Evolutionary conservation across 2,113 vertebrate genomes (phyloP), one percentile per base, ranked within the genome.

Genomic region (Electrona antarctica): DNA sequence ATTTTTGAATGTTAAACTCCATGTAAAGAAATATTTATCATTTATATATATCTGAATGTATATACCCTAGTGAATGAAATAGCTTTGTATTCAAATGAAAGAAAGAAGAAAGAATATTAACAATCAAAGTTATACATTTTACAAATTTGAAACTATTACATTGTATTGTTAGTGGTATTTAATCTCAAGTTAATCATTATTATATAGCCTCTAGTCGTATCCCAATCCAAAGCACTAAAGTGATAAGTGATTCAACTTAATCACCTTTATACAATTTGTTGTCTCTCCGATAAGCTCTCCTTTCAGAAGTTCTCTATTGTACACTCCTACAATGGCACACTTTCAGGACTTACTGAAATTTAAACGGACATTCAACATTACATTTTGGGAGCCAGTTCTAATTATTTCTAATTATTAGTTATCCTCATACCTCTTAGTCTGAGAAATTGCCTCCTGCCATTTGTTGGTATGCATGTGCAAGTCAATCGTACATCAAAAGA

Each of bases 1-100:
- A 76, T 66, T 81, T 83, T 81, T 73, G 2, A 62, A 74, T 82
- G 52, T 80, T 74, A 67, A 74, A 75, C 57, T 60, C 50, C 29
- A 7, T 63, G 21, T 48, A 45, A 54, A 74, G 52, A 72, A 56
- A 1, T 61, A 76, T 84, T 79, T 79, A 74, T 83, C 62, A 63
- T 41, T 41, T 67, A 8, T 71, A 70, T 78, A 70, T 78, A 58
- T 80, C 64, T 74, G 61, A 73, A 82, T 88, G 86, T 84, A 85
- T 69, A 86, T 78, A 82, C 56, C 51, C 4, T 60, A 73, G 59
- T 77, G 71, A 73, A 63, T 70, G 64, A 71, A 65, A 7, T 62
- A 73, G 52, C 69, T 79, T 82, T 74, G 73, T 75, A 69, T 78
- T 58, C 64, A 72, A 71, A 69, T 46, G 33, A 46, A 69, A 64